A percentile compares a stretch with the other conserved stretches of the same genome.
Evolutionary conservation across 2,888 invertebrate genomes (phyloP).

Genomic region (Limnephilus rhombicus): DNA sequence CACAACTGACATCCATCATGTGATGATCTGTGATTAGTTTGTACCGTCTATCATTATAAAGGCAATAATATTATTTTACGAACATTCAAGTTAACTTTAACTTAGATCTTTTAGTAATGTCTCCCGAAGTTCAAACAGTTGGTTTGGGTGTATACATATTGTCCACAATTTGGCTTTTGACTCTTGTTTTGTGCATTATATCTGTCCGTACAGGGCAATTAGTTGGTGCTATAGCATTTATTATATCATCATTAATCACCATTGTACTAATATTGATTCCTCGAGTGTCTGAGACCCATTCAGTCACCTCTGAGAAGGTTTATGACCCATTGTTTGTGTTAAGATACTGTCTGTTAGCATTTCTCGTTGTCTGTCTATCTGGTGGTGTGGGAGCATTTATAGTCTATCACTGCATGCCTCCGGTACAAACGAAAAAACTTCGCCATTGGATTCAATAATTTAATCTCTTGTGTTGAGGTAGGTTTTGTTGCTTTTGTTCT

Average conservation of each 20-base stretch:
- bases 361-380: slow-evolving; percentile 70
- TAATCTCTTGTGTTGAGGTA: slow-evolving; percentile 26
- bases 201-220: slow-evolving; percentile 82
- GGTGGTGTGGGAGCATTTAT: slow-evolving; percentile 71
- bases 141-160: slow-evolving; percentile 84
- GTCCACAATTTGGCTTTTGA: slow-evolving; percentile 81
- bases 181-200: slow-evolving; percentile 81
- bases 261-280: slow-evolving; percentile 80
- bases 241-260: slow-evolving; percentile 78
- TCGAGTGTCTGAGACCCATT: slow-evolving; percentile 72
- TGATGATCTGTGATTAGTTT: slow-evolving; percentile 18
- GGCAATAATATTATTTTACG: background rate
- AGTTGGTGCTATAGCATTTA: slow-evolving; percentile 80
- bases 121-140: slow-evolving; percentile 69
- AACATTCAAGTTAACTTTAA: background rate
- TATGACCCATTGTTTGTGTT: slow-evolving; percentile 72
- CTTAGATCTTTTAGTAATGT: slow-evolving; percentile 59
- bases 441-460: slow-evolving; percentile 62
- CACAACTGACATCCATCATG: background rate
- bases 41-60: background rate
- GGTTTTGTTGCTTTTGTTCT: background rate
- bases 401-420: slow-evolving; percentile 71
- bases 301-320: slow-evolving; percentile 74
- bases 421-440: slow-evolving; percentile 72
- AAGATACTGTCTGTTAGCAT: slow-evolving; percentile 70